Evolutionary conservation across 2,888 invertebrate genomes (phyloP).

Genomic region (Scrobipalpa atriplicella): DNA sequence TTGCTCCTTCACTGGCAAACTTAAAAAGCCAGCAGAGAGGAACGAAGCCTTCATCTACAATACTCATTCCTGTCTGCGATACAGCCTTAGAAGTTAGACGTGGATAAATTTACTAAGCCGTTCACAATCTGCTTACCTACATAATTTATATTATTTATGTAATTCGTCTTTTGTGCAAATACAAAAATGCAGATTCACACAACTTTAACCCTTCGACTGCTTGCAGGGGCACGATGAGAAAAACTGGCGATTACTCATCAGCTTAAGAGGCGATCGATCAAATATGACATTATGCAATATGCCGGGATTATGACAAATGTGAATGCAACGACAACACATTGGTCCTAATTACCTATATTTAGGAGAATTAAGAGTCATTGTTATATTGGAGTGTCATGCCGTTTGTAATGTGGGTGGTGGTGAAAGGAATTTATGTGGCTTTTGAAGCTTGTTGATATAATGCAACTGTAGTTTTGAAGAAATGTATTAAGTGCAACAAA

Average conservation of each 20-base stretch:
- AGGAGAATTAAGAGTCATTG: conserved; percentile 78
- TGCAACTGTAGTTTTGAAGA: not conserved
- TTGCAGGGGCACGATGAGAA: conserved; percentile 3
- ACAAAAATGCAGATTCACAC: not conserved
- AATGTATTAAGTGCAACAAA: too few species aligned
- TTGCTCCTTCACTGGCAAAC: too few species aligned
- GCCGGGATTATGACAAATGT: conserved; percentile 65
- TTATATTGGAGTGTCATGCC: conserved; percentile 61
- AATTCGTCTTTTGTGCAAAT: not conserved
- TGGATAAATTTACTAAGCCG: too few species aligned
- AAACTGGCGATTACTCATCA: conserved; percentile 22
- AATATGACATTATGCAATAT: conserved; percentile 61
- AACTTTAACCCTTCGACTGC: conserved; percentile 50
- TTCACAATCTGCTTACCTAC: too few species aligned
- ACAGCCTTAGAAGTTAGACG: too few species aligned
- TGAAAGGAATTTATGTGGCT: conserved; percentile 5
- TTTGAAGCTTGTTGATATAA: conserved; percentile 5
- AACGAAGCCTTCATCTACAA: too few species aligned
- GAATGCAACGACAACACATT: conserved; percentile 66
- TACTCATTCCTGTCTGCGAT: too few species aligned
- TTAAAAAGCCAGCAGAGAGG: too few species aligned
- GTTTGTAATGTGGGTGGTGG: conserved; percentile 49
- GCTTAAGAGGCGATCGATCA: conserved; percentile 64
- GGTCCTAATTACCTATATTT: conserved; percentile 77
- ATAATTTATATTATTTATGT: too few species aligned